phyloP scores from a whole-genome alignment of 1,140 invertebrate genomes.

The Schmidtea mediterranea region DNA sequence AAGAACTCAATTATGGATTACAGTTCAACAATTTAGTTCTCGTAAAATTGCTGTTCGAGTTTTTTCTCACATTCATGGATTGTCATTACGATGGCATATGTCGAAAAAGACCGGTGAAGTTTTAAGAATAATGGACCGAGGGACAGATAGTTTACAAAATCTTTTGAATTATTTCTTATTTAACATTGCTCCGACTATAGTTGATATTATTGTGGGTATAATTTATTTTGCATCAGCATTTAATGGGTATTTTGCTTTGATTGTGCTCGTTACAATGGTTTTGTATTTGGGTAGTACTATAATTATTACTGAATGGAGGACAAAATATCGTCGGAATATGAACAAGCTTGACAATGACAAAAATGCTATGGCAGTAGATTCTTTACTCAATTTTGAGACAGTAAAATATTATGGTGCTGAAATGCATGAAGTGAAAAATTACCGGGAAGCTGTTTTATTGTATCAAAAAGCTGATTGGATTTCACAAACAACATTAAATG shows the following conservation, averaged over 20 bases:
- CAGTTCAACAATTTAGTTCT: constrained; percentile 74
- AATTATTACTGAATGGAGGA: constrained; percentile 69
- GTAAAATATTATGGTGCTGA: constrained; percentile 75
- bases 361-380: constrained; percentile 64
- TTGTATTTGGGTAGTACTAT: constrained; percentile 64
- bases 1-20: constrained; percentile 67
- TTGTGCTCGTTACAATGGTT: constrained; percentile 67
- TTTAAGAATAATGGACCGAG: constrained; percentile 36
- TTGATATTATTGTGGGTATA: constrained; percentile 67
- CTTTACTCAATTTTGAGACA: constrained; percentile 84
- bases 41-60: constrained; percentile 56
- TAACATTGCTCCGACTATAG: constrained; percentile 55
- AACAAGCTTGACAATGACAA: constrained; percentile 68
- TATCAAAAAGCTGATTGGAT: constrained; percentile 48
- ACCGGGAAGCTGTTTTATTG: background rate
- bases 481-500: constrained; percentile 49
- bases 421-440: constrained; percentile 33
- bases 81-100: constrained; percentile 49
- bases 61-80: constrained; percentile 47
- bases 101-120: constrained; percentile 74
- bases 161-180: constrained; percentile 30
- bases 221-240: constrained; percentile 58
- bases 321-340: constrained; percentile 65
- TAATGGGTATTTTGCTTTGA: constrained; percentile 67
- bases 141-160: constrained; percentile 4